Base-by-base conservation (phyloP, 2,797 vertebrate species). In the Ciconia nigra region DNA sequence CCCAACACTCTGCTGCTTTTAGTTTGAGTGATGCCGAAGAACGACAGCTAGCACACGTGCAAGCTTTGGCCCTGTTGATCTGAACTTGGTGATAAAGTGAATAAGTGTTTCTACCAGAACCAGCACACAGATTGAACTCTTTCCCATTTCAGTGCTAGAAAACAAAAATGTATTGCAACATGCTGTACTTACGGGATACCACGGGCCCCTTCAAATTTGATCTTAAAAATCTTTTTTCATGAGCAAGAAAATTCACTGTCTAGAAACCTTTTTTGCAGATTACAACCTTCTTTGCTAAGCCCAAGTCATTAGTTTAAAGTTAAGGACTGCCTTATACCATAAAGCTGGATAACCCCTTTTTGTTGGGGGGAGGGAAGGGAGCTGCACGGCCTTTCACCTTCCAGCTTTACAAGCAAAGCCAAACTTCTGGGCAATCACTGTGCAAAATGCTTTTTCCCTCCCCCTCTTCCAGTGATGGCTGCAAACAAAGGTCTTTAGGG, bases 401-500 rank as follows among this genome's bases (percentile, higher is more conserved):
- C 91, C 90, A 95, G 67, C 86, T 97, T 95, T 95, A 97, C 94
- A 92, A 96, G 93, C 66, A 89, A 89, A 95, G 91, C 87, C 82
- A 83, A 97, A 95, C 78, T 96, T 92, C 67, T 95, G 89, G 93
- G 96, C 91, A 97, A 96, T 96, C 93, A 71, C 78, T 93, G 87
- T 77, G 91, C 92, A 97, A 94, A 95, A 97, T 61, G 82, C 87
- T 95, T 93, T 88, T 84, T 76, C 80, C 93, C 92, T 96, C 93
- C 96, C 95, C 92, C 90, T 87, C 90, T 93, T 95, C 83, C 83
- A 97, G 80, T 22, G 89, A 71, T 83, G 95, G 86, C 59, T 91
- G 81, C 85, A 97, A 96, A 96, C 95, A 97, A 97, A 96, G 91
- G 87, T 92, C 94, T 95, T 97, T 84, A 91, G 92, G 94, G 90